phyloP scores from a whole-genome alignment of 2,113 vertebrate species.

The Thunnus maccoyii region DNA sequence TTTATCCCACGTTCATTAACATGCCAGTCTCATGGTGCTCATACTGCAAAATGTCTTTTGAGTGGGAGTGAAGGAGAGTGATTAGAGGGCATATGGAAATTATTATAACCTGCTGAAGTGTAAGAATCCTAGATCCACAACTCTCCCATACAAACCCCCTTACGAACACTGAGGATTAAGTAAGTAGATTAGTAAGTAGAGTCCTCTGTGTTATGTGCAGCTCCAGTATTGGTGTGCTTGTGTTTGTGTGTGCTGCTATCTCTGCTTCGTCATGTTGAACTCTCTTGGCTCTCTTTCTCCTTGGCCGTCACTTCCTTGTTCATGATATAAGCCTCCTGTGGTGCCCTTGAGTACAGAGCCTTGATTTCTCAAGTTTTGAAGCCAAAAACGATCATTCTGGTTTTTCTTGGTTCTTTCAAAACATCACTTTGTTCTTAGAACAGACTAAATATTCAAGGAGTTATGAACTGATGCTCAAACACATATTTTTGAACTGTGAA shows the following conservation, averaged over 20 bases:
- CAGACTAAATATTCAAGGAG: not conserved
- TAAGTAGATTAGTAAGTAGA: conserved; percentile 23
- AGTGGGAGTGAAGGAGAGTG: conserved; percentile 62
- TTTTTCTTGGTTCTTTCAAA: conserved; percentile 9
- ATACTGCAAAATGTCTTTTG: conserved; percentile 56
- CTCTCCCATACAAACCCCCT: conserved; percentile 21
- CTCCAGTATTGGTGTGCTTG: conserved; percentile 5
- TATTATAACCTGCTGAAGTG: conserved; percentile 61
- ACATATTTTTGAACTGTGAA: not conserved
- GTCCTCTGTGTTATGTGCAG: conserved; percentile 9
- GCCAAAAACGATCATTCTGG: conserved; percentile 19
- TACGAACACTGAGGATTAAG: conserved; percentile 45
- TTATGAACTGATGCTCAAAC: not conserved
- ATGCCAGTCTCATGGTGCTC: conserved; percentile 63
- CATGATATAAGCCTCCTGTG: conserved; percentile 53
- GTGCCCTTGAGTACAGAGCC: conserved; percentile 70
- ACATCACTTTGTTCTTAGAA: not conserved
- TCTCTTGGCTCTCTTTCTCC: conserved; percentile 65
- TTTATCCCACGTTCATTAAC: conserved; percentile 75
- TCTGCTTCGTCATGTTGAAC: conserved; percentile 40
- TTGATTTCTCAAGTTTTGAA: conserved; percentile 56
- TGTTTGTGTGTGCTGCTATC: conserved; percentile 37
- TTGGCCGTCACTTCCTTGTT: conserved; percentile 63
- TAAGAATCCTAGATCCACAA: conserved; percentile 48
- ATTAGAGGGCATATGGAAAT: conserved; percentile 78